Base-by-base conservation (phyloP, 2,113 vertebrate species). In the Neodontobutis hainanensis region DNA sequence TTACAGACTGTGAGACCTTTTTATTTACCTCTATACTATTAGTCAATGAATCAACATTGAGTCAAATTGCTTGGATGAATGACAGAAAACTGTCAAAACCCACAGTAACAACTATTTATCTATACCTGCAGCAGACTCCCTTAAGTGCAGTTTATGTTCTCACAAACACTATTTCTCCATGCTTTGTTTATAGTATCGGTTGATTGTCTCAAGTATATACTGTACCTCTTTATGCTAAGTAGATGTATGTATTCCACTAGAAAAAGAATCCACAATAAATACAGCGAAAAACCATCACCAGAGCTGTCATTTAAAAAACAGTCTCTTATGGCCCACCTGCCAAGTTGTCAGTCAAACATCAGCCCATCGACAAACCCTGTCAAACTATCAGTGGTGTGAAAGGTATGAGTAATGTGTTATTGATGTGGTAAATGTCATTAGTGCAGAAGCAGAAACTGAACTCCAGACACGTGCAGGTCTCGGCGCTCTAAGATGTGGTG, bases 401-500 rank as follows among this genome's bases (percentile, higher is more conserved):
- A 44, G 48, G 36, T 27, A 14, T 4, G 27, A 49, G 11, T 40
- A 56, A 55, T 14, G 36, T 40, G 36, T 19, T 14, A 40, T 49
- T 50, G 12, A 34, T 61, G 15, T 50, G 16, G 36, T n/a, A 42
- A 27, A 35, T 60, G 56, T 36, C 56, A 38, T n/a, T 19, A 11
- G 3, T 12, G 7, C 7, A 50, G 44, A 43, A 6, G 35, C 14
- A 57, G 8, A 46, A 45, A 43, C 42, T 60, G 40, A 73, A 52
- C 12, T 34, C 53, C 4, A 47, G 19, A 44, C 4, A 3, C 14
- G 40, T 43, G n/a, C 46, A 65, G 69, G 52, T 61, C 6, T 32
- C 42, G 67, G 69, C 38, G 57, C 19, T 77, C 3, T 67, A 32
- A 12, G 45, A 14, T 51, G 73, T 70, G 14, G 51, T 62, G 35